Evolutionary conservation across 2,797 vertebrate genomes (phyloP), one percentile per base, ranked within the genome.

Genomic region (Megaceryle alcyon): DNA sequence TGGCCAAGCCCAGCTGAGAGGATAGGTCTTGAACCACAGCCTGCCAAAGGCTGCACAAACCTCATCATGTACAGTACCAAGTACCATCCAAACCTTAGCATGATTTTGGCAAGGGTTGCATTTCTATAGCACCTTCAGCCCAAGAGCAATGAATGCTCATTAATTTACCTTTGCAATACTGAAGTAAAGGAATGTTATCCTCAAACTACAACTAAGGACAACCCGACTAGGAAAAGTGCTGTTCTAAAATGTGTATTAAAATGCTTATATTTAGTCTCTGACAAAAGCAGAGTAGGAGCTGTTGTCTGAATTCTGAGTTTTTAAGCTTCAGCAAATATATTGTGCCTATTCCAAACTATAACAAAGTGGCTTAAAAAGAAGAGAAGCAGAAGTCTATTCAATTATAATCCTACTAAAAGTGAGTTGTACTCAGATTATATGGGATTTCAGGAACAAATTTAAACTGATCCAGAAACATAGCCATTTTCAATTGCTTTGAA

Each of bases 361-460:
- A 31, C 60, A 33, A 26, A 37, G 28, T 46, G 51, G 15, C 37
- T 86, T 90, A 21, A 65, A 78, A 86, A 44, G 31, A 69, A 79
- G 39, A 82, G 37, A 66, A 72, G 20, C 7, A 48, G 22, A 76
- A 21, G 28, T 64, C 48, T 86, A 68, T 70, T 92, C 37, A 79
- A 81, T 68, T 71, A 70, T 35, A 37, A 71, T 63, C 59, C 39
- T 88, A 75, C 29, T 69, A 54, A 31, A 88, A 69, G 14, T 61
- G 29, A 86, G 46, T 65, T 78, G 28, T 48, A 63, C 54, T 79
- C 6, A 2, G 49, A 88, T 79, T 82, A 54, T 51, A 46, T 48
- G 54, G 41, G 56, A 84, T 53, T 88, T 84, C n/a, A 61, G 82
- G 76, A 82, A 84, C 43, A 94, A 95, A 92, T 46, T 53, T 82